Evolutionary conservation across 1,140 invertebrate genomes (phyloP).

Genomic region (Parasteatoda tepidariorum): DNA sequence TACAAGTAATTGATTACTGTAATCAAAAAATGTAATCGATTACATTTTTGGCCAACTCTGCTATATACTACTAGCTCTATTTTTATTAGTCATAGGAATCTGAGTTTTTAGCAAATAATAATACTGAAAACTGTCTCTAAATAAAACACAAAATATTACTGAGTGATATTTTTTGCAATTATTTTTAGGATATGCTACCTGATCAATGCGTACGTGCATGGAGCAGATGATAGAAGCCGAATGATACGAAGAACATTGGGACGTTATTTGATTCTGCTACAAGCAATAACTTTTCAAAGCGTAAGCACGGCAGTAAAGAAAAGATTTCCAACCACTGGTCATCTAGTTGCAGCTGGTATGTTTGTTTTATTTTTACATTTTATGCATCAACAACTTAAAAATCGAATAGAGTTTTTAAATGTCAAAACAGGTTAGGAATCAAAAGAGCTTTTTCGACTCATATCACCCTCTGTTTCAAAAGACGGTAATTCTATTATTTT

Average conservation of each 20-base stretch:
- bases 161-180: too few species aligned
- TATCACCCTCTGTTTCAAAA: neutral
- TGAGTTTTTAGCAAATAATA: constrained; percentile 56
- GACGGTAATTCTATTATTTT: neutral
- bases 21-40: neutral
- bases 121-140: constrained; percentile 41
- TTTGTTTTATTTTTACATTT: neutral
- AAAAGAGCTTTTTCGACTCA: neutral
- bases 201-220: constrained; percentile 61
- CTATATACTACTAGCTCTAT: neutral
- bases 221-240: constrained; percentile 63
- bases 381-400: neutral
- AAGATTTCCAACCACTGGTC: constrained; percentile 42
- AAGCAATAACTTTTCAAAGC: constrained; percentile 55
- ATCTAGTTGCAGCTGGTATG: constrained; percentile 34
- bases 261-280: constrained; percentile 63
- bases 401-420: neutral
- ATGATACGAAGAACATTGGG: constrained; percentile 64
- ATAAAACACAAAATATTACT: neutral
- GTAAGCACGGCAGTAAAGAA: constrained; percentile 56
- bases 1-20: neutral
- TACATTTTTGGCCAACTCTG: neutral
- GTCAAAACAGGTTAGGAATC: neutral
- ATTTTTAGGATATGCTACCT: constrained; percentile 30
- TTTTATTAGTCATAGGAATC: neutral